Base-by-base conservation (phyloP, 2,888 invertebrate genomes). In the Lepidochrysops patricia region DNA sequence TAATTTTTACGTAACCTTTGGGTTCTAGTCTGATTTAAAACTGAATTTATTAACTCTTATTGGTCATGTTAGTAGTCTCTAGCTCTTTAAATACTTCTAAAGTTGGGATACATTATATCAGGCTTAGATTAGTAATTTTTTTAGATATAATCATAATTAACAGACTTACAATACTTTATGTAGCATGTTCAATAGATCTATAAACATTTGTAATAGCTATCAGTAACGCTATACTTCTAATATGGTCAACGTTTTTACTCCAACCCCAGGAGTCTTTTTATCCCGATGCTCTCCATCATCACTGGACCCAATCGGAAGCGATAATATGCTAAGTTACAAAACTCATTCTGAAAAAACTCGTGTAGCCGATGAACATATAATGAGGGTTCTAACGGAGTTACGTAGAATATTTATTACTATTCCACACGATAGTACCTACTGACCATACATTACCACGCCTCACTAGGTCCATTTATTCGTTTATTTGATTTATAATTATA, bases 381-480 rank as follows among this genome's bases (percentile, higher is more conserved):
- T 23, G 54, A 54, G 54, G 32, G 32, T 19, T 54, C 58, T 61
- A 57, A 57, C 57, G 37, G 50, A 27, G 57, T 61, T 57, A 50
- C 57, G 35, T 19, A 23, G 57, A 25, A 35, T 57, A 52, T 57
- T 60, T 54, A 60, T 49, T 37, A 60, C 50, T 61, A 52, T 64
- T 62, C 62, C 63, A 60, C 57, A 57, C 62, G 49, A 65, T 65
- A 65, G 58, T 35, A 49, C 49, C 50, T 15, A 12, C 35, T 34
- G 32, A 54, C 54, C 54, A 19, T 54, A 54, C 54, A 54, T 54
- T 32, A 19, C 19, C 54, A 19, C 54, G 32, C 54, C 12, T 54
- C 32, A 54, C 4, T 54, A 32, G 32, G 19, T 5, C 1, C 15
- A 29, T 29, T 15, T 12, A 9, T 54, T 32, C 32, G 32, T 54